Conservation (phyloP, 2,113 vertebrate genomes). For the Lichenostomus cassidix region DNA sequence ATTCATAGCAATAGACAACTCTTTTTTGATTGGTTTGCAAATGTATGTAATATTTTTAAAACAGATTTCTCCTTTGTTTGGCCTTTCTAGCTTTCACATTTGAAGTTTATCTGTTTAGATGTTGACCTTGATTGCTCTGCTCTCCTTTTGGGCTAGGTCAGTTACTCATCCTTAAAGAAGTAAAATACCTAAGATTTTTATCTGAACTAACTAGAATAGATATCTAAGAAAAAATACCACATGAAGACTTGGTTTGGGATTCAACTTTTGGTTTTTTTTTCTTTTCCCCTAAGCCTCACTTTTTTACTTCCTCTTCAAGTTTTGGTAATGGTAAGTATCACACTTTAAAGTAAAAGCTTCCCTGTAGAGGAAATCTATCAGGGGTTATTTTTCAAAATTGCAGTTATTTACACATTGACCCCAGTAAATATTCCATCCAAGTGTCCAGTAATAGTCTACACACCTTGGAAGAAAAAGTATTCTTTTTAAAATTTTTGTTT, state of each 20-base stretch:
- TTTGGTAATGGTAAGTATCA: neutral
- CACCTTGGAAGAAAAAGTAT: neutral
- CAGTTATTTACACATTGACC: neutral
- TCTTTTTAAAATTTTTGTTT: neutral
- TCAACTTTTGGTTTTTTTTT: neutral
- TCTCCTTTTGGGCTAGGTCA: neutral
- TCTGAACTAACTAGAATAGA: neutral
- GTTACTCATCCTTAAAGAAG: neutral
- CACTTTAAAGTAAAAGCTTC: neutral
- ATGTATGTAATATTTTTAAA: neutral
- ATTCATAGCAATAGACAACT: neutral
- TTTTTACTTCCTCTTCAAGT: neutral
- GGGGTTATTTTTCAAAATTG: neutral
- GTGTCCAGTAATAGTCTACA: neutral
- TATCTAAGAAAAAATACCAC: neutral
- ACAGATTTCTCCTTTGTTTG: neutral
- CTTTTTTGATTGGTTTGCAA: neutral
- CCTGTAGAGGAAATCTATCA: neutral
- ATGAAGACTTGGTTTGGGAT: neutral
- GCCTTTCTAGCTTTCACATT: neutral
- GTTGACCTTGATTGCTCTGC: neutral
- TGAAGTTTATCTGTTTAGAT: neutral
- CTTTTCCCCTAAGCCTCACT: accelerated
- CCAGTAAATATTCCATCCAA: neutral
- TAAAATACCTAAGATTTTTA: neutral